Base-by-base conservation (phyloP, 2,113 vertebrate genomes). In the Nettapus auritus region DNA sequence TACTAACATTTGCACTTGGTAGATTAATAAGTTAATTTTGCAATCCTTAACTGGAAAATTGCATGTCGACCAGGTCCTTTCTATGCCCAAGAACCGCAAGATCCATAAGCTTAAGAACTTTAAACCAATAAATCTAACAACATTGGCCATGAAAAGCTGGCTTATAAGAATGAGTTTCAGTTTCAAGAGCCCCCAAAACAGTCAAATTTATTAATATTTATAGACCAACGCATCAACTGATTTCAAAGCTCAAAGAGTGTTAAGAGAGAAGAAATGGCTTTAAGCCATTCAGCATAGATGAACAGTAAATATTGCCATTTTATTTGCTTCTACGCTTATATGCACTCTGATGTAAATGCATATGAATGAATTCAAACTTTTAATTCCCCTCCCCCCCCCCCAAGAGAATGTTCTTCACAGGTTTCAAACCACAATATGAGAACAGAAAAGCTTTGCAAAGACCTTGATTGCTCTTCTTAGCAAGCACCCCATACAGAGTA, bases 401-500 rank as follows among this genome's bases (percentile, higher is more conserved):
- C n/a, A n/a, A 92, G 75, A 95, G 66, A 96, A 91, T 44, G 60
- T 96, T 93, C 95, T 96, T 93, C 96, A 98, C 89, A 97, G 94
- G 96, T 95, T 96, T 89, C 82, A 91, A 80, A 97, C 73, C 78
- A 97, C 84, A 93, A 93, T 36, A 71, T 33, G 52, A 96, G 36
- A 96, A 95, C 36, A 93, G 53, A 42, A 80, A 94, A 55, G 62
- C 67, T 88, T 15, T 86, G 50, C 86, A 82, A 90, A 78, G 34
- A 73, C 48, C 87, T 78, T 85, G 68, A 82, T 59, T 92, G 92
- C 42, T 92, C 26, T 91, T 84, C 82, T 57, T 4, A 82, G 56
- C 79, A 93, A 95, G 78, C 79, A 91, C 38, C 64, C 26, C 79
- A 80, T 92, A 85, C 14, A 66, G 74, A 97, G 88, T 46, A 83